Evolutionary conservation across 2,113 vertebrate species (phyloP), one percentile per base, ranked within the genome.

Genomic region (Heterotis niloticus): DNA sequence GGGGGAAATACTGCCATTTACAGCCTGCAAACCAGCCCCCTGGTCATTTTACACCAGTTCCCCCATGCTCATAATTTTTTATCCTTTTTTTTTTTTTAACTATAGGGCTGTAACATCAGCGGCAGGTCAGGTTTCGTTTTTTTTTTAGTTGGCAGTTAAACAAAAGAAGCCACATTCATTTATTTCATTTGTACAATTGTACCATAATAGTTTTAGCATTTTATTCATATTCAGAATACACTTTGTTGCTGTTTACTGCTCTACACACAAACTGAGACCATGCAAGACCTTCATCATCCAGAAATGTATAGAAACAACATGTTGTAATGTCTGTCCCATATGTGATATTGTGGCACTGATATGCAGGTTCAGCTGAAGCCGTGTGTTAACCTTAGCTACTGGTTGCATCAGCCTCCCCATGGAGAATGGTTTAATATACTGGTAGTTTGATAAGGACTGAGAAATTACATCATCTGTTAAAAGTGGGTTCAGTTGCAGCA

Each of bases 1-100:
- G 34, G 95, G 95, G 95, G 94, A 95, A 95, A 92, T 94, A 44
- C 34, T 4, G 95, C 93, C 94, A 95, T 95, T 96, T 94, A 96
- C 93, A 93, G 93, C 93, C 93, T 89, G 81, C 86, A 86, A 88
- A 89, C 57, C 79, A 80, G 78, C 75, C 86, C 84, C 85, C 88
- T 84, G 83, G 78, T 86, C 81, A 87, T 89, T 84, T 88, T 90
- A 88, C 87, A 90, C 93, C 92, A 93, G 90, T 95, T 96, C 95
- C 94, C 95, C 88, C 86, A 94, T 95, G 95, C 94, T 93, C 90
- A 90, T 91, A 93, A 95, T 93, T 93, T 94, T 94, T 75, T 44
- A 44, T 7, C 94, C 95, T 44, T 7, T 93, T 88, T 92, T 7
- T 93, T 88, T 92, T 92, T 90, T 56, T 57, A 29, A 24, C 26